Conservation (phyloP, 2,113 vertebrate genomes). For the Oncorhynchus nerka region DNA sequence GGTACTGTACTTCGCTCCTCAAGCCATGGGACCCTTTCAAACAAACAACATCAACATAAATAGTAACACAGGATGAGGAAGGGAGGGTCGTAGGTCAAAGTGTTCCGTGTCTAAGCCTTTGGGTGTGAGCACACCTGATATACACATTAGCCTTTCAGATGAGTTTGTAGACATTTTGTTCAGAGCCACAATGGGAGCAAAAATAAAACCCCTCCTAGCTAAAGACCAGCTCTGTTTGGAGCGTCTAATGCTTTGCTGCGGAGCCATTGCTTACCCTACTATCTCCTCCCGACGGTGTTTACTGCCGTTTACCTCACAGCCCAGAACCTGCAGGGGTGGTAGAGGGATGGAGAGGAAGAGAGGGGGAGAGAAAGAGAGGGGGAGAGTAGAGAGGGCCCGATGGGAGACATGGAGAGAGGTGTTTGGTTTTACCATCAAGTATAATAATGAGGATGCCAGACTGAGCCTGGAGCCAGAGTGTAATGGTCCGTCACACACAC, state of each 20-base stretch:
- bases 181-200: too few relatives aligned
- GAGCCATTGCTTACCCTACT: slow-evolving; percentile 2
- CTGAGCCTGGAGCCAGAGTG: slow-evolving; percentile 31
- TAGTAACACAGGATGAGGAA: too few relatives aligned
- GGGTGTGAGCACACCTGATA: too few relatives aligned
- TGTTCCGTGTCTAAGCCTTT: too few relatives aligned
- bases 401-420: neutral
- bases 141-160: too few relatives aligned
- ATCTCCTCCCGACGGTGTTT: slow-evolving; percentile 18
- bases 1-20: too few relatives aligned
- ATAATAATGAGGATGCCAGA: slow-evolving; percentile 33
- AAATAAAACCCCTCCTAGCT: too few relatives aligned
- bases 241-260: slow-evolving; percentile 13
- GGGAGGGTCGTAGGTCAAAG: too few relatives aligned
- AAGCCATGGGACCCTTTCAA: too few relatives aligned
- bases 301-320: slow-evolving; percentile 51
- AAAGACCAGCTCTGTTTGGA: slow-evolving; percentile 17
- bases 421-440: slow-evolving; percentile 26
- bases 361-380: neutral
- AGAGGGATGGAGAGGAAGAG: slow-evolving; percentile 4
- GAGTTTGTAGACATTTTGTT: too few relatives aligned
- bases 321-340: slow-evolving; percentile 24
- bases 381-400: slow-evolving; percentile 15
- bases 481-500: slow-evolving; percentile 17
- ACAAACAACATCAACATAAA: too few relatives aligned